Evolutionary conservation across 1,140 invertebrate genomes (phyloP).

Genomic region (Wiebesia pumilae): DNA sequence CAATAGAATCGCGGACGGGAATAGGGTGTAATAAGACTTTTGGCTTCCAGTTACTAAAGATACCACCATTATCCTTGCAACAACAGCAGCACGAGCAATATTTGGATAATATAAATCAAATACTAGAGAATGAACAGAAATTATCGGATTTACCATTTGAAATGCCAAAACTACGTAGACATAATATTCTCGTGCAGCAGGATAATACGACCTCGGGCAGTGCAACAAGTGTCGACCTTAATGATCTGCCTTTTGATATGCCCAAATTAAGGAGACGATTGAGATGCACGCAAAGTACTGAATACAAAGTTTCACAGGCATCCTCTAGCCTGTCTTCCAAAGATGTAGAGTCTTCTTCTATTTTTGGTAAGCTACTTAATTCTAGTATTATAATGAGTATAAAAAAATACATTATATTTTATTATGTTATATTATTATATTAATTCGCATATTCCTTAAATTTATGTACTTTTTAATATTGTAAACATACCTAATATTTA

Average conservation of each 20-base stretch:
- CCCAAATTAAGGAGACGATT: constrained; percentile 86
- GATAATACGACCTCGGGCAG: constrained; percentile 82
- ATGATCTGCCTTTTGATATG: constrained; percentile 91
- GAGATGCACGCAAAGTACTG: constrained; percentile 77
- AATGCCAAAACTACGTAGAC: constrained; percentile 89
- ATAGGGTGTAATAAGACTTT: constrained; percentile 78
- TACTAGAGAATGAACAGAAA: constrained; percentile 75
- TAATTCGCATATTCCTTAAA: no score
- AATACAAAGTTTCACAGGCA: constrained; percentile 83
- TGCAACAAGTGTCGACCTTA: constrained; percentile 83
- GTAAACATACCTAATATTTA: no score
- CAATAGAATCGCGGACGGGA: constrained; percentile 86
- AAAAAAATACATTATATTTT: no score
- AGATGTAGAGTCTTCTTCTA: constrained; percentile 78
- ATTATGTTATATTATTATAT: no score
- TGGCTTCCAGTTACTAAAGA: constrained; percentile 77
- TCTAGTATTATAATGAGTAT: no score
- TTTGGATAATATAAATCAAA: constrained; percentile 72
- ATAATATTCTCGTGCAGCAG: constrained; percentile 76
- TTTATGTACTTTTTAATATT: no score
- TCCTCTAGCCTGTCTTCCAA: constrained; percentile 86
- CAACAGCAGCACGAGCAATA: constrained; percentile 61
- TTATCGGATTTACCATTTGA: constrained; percentile 88
- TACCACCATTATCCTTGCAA: constrained; percentile 28
- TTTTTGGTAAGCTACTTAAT: constrained; percentile 68